Conservation (phyloP, 1,140 invertebrate species). For the Temnothorax curvispinosus region DNA sequence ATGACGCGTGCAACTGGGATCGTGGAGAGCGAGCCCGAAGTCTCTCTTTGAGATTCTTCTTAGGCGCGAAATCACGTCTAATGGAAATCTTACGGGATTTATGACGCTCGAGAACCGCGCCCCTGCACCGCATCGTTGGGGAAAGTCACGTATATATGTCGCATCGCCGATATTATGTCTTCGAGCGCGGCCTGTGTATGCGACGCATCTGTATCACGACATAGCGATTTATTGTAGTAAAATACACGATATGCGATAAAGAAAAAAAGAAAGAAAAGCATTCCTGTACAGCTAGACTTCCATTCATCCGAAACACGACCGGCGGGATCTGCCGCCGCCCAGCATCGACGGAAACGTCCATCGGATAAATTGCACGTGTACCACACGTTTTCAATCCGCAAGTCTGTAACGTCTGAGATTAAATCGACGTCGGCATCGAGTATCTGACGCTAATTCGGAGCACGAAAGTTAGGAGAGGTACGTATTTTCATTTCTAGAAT, state of each 20-base stretch:
- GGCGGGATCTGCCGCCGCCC: background rate
- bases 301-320: background rate
- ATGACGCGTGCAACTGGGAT: background rate
- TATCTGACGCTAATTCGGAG: background rate
- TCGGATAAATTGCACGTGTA: background rate
- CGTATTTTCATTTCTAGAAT: background rate
- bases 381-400: background rate
- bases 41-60: constrained; percentile 5
- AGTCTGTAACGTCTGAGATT: background rate
- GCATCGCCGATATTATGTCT: constrained; percentile 24
- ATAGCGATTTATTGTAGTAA: constrained; percentile 35
- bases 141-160: constrained; percentile 37
- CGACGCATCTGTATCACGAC: constrained; percentile 26
- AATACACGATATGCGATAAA: constrained; percentile 21
- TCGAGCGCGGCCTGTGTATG: constrained; percentile 1
- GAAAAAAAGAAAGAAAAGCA: background rate
- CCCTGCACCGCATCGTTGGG: background rate
- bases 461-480: background rate
- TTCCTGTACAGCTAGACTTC: background rate
- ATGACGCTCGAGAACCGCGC: background rate
- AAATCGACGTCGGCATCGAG: background rate
- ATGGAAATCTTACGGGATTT: constrained; percentile 7
- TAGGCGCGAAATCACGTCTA: constrained; percentile 11
- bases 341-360: background rate
- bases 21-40: background rate